phyloP scores from a whole-genome alignment of 2,888 invertebrate genomes.

The Linnaemya vulpina region DNA sequence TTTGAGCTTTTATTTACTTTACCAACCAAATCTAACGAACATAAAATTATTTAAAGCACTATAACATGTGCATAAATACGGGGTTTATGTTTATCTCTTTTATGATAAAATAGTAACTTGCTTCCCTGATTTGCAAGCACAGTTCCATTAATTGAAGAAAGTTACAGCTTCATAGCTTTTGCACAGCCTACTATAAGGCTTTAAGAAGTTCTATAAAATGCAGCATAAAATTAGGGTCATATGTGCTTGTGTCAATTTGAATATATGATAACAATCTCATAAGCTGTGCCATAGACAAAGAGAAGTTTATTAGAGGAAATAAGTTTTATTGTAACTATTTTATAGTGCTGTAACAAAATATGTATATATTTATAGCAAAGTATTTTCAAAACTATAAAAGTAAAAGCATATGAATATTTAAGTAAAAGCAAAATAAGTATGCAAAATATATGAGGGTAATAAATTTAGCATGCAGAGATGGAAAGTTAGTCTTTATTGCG shows the following conservation, averaged over 20 bases:
- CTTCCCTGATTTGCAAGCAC: not conserved
- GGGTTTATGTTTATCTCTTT: not conserved
- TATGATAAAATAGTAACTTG: slow-evolving; percentile 11
- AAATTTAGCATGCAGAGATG: not conserved
- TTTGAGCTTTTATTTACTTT: not conserved
- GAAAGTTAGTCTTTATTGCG: no score
- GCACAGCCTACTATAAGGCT: slow-evolving; percentile 34
- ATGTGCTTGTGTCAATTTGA: slow-evolving; percentile 47
- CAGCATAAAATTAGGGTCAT: slow-evolving; percentile 54
- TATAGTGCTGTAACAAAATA: slow-evolving; percentile 6
- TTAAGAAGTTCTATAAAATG: not conserved
- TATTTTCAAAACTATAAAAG: not conserved
- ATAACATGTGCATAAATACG: not conserved
- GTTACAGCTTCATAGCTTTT: not conserved
- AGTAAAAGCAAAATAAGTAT: slow-evolving; percentile 8
- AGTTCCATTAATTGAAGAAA: not conserved
- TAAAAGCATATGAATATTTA: not conserved
- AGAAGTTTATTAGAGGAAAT: not conserved
- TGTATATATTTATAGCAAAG: not conserved
- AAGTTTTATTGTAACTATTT: slow-evolving; percentile 14
- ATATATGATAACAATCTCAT: slow-evolving; percentile 55
- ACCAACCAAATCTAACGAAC: not conserved
- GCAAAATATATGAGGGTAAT: not conserved
- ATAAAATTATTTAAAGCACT: not conserved
- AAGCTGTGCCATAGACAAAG: slow-evolving; percentile 18